Conservation (phyloP, 2,797 vertebrate genomes). For the Adelosebastes latens region DNA sequence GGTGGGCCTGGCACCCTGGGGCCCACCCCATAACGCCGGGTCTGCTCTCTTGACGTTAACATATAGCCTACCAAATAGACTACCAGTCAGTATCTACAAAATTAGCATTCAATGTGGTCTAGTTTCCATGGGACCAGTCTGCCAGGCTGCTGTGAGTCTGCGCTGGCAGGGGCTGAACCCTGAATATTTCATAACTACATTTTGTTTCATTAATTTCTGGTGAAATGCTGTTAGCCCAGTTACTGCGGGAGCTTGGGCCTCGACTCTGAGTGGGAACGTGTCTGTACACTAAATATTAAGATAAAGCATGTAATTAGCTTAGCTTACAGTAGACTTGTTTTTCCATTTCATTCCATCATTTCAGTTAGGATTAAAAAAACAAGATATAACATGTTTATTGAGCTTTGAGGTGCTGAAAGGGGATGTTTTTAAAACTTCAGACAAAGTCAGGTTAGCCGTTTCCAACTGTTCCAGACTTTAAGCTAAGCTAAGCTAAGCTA, state of each 20-base stretch:
- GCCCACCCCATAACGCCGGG: no score
- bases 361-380: background rate
- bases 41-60: background rate
- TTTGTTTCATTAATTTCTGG: constrained; percentile 62
- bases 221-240: constrained; percentile 41
- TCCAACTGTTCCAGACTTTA: background rate
- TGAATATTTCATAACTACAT: constrained; percentile 71
- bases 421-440: background rate
- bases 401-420: background rate
- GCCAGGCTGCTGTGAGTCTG: constrained; percentile 24
- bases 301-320: background rate
- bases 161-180: constrained; percentile 21
- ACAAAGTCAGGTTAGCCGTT: background rate
- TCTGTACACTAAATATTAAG: background rate
- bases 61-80: background rate
- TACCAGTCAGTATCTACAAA: background rate
- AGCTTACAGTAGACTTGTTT: background rate
- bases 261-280: background rate
- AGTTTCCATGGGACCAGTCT: background rate
- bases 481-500: constrained; percentile 7
- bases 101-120: background rate
- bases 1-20: no score
- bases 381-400: background rate
- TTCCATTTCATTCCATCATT: background rate
- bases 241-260: constrained; percentile 39